Percentiles rank a stretch among this genome's conserved stretches.
Evolutionary conservation across 2,797 vertebrate genomes (phyloP).

Genomic region (Ispidina picta): DNA sequence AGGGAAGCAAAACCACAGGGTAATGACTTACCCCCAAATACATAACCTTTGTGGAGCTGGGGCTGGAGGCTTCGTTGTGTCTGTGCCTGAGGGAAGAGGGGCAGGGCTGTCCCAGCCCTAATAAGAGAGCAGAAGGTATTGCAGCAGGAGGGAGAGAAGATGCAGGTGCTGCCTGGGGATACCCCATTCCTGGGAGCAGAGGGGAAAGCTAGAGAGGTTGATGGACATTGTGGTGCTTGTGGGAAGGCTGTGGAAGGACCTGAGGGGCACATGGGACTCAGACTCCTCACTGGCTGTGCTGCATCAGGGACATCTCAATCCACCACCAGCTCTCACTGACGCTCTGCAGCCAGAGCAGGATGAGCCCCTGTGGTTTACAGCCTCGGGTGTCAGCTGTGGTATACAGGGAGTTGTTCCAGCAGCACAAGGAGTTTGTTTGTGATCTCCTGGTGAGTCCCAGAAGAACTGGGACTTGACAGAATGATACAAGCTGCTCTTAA

Average conservation of each 20-base stretch:
- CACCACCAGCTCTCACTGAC: background rate
- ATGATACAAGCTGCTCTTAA: background rate
- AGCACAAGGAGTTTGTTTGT: background rate
- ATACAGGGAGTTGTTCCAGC: background rate
- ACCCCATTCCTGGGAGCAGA: no score
- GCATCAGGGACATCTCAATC: background rate
- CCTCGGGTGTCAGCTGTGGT: background rate
- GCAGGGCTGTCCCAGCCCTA: background rate
- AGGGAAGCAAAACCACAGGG: constrained; percentile 37
- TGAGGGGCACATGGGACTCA: background rate
- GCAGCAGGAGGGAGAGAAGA: background rate
- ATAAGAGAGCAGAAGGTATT: background rate
- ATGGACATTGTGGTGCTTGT: accelerated
- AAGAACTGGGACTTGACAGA: background rate
- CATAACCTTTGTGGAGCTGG: background rate
- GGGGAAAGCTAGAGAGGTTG: background rate
- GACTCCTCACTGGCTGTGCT: background rate
- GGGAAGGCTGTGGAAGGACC: background rate
- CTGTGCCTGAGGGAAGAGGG: background rate
- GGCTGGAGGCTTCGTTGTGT: background rate
- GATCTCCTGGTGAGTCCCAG: background rate
- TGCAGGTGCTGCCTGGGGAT: background rate
- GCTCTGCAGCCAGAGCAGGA: accelerated
- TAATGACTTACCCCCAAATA: background rate
- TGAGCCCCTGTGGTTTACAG: background rate